Evolutionary conservation across 1,140 invertebrate species (phyloP).

Genomic region (Artemia franciscana): DNA sequence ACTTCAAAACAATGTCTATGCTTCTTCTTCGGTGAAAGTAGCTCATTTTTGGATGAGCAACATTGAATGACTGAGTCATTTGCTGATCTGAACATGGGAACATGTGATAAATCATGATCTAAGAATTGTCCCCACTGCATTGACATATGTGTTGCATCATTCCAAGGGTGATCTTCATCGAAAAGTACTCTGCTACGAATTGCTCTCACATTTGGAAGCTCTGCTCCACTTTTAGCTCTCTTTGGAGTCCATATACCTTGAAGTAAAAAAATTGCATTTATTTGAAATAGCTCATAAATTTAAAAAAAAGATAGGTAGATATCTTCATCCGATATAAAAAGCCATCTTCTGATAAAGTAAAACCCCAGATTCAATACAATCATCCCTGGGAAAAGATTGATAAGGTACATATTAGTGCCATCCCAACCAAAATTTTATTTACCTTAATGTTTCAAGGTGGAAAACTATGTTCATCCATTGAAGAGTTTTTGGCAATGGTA

Average conservation of each 20-base stretch:
- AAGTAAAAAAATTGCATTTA: background rate
- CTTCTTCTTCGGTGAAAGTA: background rate
- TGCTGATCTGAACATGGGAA: constrained; percentile 35
- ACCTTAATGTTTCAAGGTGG: too few relatives aligned
- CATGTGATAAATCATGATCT: constrained; percentile 35
- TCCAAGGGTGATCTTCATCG: constrained; percentile 20
- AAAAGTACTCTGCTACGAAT: constrained; percentile 18
- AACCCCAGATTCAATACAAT: too few relatives aligned
- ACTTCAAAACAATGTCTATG: constrained; percentile 17
- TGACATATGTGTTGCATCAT: constrained; percentile 17
- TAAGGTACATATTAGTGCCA: too few relatives aligned
- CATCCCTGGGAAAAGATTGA: too few relatives aligned
- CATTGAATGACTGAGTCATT: constrained; percentile 8
- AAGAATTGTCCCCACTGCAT: constrained; percentile 34
- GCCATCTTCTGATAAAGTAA: too few relatives aligned
- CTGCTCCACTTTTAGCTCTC: background rate
- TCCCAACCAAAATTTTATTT: too few relatives aligned
- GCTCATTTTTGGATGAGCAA: constrained; percentile 7
- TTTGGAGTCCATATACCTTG: constrained; percentile 9
- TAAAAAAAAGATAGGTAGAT: too few relatives aligned
- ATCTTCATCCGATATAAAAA: too few relatives aligned
- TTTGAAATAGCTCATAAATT: background rate
- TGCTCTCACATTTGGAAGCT: constrained; percentile 7
- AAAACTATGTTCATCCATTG: too few relatives aligned
- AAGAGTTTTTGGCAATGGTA: too few relatives aligned